These are phyloP conservation scores for Crotophaga sulcirostris DNA, from an alignment of 2,113 vertebrate species.

Conservation along the genomic window DNA sequence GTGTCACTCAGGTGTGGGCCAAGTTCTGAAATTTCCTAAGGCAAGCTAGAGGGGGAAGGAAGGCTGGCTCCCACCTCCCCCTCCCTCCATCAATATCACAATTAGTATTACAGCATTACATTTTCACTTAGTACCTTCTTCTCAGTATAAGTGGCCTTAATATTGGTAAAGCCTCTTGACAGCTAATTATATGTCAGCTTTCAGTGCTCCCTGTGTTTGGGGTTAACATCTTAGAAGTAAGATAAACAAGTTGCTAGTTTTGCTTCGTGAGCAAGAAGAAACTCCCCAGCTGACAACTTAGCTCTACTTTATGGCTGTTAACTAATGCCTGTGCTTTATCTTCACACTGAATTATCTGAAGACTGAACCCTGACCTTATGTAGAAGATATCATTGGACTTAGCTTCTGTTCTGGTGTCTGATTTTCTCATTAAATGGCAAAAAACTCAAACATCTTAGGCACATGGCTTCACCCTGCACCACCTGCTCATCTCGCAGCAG, in stretches of 20 bases:
- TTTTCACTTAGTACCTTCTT: not conserved
- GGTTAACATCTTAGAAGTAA: not conserved
- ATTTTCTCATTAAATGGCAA: not conserved
- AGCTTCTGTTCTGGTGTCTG: not conserved
- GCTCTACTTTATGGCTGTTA: not conserved
- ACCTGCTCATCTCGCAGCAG: not conserved
- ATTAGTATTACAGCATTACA: not conserved
- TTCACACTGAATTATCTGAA: not conserved
- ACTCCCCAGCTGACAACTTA: not conserved
- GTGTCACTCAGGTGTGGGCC: not conserved
- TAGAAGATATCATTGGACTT: not conserved
- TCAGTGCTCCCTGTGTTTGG: not conserved
- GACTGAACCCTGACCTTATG: not conserved
- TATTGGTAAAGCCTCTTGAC: not conserved
- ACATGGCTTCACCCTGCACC: not conserved
- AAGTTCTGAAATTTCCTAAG: not conserved
- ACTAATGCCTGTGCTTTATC: not conserved
- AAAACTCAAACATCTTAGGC: not conserved
- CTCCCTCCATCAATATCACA: not conserved
- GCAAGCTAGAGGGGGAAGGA: not conserved
- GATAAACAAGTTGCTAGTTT: not conserved
- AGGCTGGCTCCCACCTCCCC: not conserved
- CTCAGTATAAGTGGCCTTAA: not conserved
- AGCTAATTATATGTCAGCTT: not conserved
- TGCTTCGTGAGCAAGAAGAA: not conserved